Evolutionary conservation across 2,888 invertebrate species (phyloP), one percentile per base, ranked within the genome.

Genomic region (Galerucella nymphaeae): DNA sequence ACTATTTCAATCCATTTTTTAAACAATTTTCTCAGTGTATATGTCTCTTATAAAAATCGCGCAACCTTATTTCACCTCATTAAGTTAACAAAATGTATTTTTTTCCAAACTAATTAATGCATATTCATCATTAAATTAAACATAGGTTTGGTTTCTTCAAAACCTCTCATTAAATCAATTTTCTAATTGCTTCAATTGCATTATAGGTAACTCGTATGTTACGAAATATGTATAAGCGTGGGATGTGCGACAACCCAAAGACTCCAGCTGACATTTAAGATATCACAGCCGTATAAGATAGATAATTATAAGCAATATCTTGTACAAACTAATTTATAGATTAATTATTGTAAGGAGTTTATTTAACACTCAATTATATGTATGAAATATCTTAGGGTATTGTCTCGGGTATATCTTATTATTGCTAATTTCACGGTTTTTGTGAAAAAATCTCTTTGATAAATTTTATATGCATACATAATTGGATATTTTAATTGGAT

Each of bases 11-110:
- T 42, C 8, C 11, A 42, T 8, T n/a, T 45, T 45, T 45, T 14
- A 38, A 9, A 8, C 9, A 2, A 10, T 53, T 53, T 53, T 53
- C 53, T 53, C 18, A 53, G 53, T 53, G 53, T 53, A 53, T 9
- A 53, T 53, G 3, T 16, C 9, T 16, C n/a, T 10, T 10, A 53
- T 10, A 16, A 50, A 82, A 84, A 84, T 82, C 82, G 84, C 84
- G 84, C 83, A 83, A 84, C 83, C 83, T 84, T 79, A 83, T 53
- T 53, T 58, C 30, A 58, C 58, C 58, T 58, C 58, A 58, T 58
- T 58, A 58, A 30, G 23, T 83, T 81, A 80, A 81, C 77, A 78
- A 78, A 79, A 79, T 58, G 68, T 59, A n/a, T n/a, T n/a, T 71
- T 74, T 72, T 73, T 75, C 71, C 70, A 68, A 66, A 74, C 61